Percentiles rank a stretch among this genome's conserved stretches.
Conservation (phyloP, 2,113 vertebrate species). For the Benitochromis conjunctus region DNA sequence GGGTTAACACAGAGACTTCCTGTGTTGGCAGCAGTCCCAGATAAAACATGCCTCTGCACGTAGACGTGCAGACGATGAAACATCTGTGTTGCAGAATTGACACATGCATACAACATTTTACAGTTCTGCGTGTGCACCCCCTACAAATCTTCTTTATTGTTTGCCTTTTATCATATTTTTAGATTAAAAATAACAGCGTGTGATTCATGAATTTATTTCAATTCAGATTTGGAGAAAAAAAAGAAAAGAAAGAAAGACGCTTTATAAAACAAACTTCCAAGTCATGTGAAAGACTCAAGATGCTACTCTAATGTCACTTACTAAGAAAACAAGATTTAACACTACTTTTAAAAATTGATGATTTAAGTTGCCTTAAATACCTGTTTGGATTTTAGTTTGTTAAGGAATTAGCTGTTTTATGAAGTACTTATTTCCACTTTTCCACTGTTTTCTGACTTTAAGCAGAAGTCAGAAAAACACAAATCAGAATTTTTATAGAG, state of each 20-base stretch:
- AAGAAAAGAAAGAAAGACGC: neutral
- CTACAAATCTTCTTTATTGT: neutral
- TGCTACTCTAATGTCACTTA: neutral
- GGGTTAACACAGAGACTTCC: slow-evolving; percentile 81
- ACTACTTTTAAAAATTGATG: neutral
- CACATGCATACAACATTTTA: slow-evolving; percentile 63
- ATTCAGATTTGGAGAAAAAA: neutral
- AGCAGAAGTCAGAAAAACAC: neutral
- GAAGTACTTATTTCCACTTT: neutral
- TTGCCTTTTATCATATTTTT: slow-evolving; percentile 2
- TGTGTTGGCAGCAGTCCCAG: slow-evolving; percentile 82
- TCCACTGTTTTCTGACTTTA: neutral
- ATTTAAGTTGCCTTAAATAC: neutral
- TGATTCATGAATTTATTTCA: slow-evolving; percentile 1
- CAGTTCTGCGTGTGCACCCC: neutral
- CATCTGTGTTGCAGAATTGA: slow-evolving; percentile 78
- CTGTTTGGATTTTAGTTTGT: neutral
- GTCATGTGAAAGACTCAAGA: neutral
- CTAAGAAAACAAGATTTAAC: neutral
- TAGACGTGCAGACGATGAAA: slow-evolving; percentile 82
- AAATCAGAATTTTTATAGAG: neutral
- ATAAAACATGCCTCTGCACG: slow-evolving; percentile 79
- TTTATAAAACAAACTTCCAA: slow-evolving; percentile 1
- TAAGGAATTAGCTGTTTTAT: neutral
- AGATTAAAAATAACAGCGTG: neutral